Evolutionary conservation across 2,113 vertebrate genomes (phyloP), one percentile per base, ranked within the genome.

Genomic region (Calcarius ornatus): DNA sequence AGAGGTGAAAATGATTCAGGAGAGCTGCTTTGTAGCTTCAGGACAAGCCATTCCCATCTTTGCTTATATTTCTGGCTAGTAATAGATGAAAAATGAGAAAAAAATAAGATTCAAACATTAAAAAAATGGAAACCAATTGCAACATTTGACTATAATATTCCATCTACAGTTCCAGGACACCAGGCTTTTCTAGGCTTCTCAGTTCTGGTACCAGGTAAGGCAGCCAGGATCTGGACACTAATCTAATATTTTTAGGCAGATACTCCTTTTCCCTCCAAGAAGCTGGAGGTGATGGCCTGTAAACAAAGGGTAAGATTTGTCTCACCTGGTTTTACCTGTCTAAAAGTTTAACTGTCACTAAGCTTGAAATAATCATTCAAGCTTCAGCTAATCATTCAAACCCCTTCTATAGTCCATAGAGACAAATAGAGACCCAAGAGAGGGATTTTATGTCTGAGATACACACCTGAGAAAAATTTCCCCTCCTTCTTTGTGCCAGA

Each of bases 1-100:
- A 86, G 86, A 72, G 84, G 81, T 86, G 84, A 90, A 94, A 93
- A 92, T 83, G 19, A 81, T 84, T 82, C 78, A 64, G 48, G 83
- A 83, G 48, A 86, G 43, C 25, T 85, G 21, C 35, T 90, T 95
- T 61, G 57, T 85, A 92, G 78, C 84, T 92, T 72, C 78, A 66
- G 84, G 42, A 92, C 47, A 87, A 80, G 60, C 33, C 77, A 69
- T 87, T 89, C 45, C 75, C 51, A 92, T 37, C 30, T 87, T 76
- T 76, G 30, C 76, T 63, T 63, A 20, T 54, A 82, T 73, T 91
- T 80, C 64, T 90, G 76, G 31, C 22, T 81, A 54, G 38, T 63
- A 45, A 15, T 37, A 56, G 43, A 70, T 78, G 60, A 94, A 84
- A 57, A 92, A 88, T 40, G 43, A 51, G 31, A 17, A 57, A 78